Evolutionary conservation across 2,888 invertebrate species (phyloP), one percentile per base, ranked within the genome.

Genomic region (Lingula anatina): DNA sequence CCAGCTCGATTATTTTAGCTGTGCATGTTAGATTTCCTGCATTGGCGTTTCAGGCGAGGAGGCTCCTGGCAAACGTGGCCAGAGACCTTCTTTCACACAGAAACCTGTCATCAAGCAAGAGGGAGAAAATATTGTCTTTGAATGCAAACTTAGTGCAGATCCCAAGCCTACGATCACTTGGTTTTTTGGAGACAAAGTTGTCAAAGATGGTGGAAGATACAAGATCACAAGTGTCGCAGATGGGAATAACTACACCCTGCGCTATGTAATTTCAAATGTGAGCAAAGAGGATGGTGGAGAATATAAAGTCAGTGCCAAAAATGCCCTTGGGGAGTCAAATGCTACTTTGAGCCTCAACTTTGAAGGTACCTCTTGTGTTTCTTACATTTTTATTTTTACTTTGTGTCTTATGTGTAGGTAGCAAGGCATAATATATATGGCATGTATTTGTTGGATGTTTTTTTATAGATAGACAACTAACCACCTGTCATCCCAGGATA

Each of bases 41-140:
- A n/a, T n/a, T n/a, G n/a, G n/a, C n/a, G n/a, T n/a, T n/a, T n/a
- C n/a, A n/a, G n/a, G n/a, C n/a, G n/a, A n/a, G n/a, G n/a, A n/a
- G n/a, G n/a, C n/a, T n/a, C n/a, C n/a, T n/a, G n/a, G n/a, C n/a
- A n/a, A n/a, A n/a, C n/a, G n/a, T n/a, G n/a, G n/a, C n/a, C n/a
- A n/a, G n/a, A n/a, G n/a, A n/a, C 96, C 96, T 55, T 85, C 93
- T 70, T 96, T 96, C 80, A 93, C 93, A 59, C 92, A 93, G 83
- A 96, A 96, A 80, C 99, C 99, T 59, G 87, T 89, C 80, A 99
- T 99, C 81, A 92, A 95, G 81, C 97, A 97, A 76, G 92, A 72
- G 89, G 95, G 92, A 61, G 61, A 66, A 26, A 81, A 90, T 57
- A 84, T 96, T 61, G 87, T 95, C 5, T 66, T 71, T 54, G 72